Percentiles rank a stretch among this genome's conserved stretches.
Evolutionary conservation across 1,140 invertebrate species (phyloP).

Genomic region (Drosophila truncata): DNA sequence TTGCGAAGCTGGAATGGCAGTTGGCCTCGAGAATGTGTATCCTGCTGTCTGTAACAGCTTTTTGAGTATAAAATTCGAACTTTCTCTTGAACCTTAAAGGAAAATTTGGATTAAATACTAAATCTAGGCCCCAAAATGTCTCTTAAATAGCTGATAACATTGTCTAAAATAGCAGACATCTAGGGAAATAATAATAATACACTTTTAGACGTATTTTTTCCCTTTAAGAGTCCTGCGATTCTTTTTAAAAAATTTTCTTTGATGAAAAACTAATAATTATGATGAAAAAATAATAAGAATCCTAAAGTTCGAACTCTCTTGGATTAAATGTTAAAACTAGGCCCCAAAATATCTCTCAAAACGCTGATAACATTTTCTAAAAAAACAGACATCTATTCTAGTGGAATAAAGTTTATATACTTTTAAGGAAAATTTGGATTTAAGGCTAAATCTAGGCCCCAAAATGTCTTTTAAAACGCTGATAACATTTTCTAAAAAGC

Average conservation of each 20-base stretch:
- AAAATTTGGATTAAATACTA: slow-evolving; percentile 2
- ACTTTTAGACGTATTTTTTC: neutral
- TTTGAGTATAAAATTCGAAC: neutral
- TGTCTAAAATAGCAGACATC: neutral
- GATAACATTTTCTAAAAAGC: neutral
- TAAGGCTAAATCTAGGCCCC: neutral
- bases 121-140: neutral
- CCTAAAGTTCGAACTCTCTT: too few relatives aligned
- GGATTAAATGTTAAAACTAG: neutral
- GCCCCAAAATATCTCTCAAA: neutral
- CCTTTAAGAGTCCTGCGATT: too few relatives aligned
- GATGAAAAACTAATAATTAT: too few relatives aligned
- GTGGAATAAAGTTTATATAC: too few relatives aligned
- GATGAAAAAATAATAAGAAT: too few relatives aligned
- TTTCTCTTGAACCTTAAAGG: neutral
- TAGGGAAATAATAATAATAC: neutral
- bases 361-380: neutral
- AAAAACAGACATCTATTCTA: neutral
- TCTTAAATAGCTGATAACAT: neutral
- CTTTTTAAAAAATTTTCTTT: too few relatives aligned
- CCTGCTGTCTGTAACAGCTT: slow-evolving; percentile 6
- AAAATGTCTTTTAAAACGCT: neutral
- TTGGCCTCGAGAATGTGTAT: slow-evolving; percentile 20
- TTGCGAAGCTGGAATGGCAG: slow-evolving; percentile 21
- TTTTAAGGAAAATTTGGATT: neutral